Evolutionary conservation across 2,888 invertebrate species (phyloP).

Genomic region (Hirtodrosophila trivittata): DNA sequence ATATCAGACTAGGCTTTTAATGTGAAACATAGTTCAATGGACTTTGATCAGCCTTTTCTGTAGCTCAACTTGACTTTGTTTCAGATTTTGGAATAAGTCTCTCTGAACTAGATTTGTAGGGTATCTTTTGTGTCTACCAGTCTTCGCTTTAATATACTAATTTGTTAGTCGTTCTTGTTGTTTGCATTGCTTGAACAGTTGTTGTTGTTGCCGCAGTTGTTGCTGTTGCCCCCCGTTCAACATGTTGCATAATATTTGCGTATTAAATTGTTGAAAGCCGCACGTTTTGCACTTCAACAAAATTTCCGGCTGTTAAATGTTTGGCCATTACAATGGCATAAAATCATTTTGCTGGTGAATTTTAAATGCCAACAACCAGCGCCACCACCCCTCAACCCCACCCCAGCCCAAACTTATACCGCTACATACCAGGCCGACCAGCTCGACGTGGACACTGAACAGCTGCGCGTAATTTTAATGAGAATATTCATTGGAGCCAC

Average conservation of each 20-base stretch:
- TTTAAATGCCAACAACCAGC: conserved; percentile 42
- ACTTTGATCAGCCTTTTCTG: no score
- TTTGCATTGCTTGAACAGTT: conserved; percentile 8
- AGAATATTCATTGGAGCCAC: conserved; percentile 71
- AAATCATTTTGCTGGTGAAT: conserved; percentile 66
- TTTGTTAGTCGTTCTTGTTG: not conserved
- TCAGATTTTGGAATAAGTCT: no score
- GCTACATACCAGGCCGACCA: not conserved
- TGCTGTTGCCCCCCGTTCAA: conserved; percentile 4
- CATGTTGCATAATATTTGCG: conserved; percentile 57
- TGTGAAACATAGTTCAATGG: no score
- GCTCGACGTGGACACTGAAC: conserved; percentile 40
- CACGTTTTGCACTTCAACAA: conserved; percentile 71
- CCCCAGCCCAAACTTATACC: not conserved
- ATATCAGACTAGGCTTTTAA: no score
- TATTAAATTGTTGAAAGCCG: conserved; percentile 45
- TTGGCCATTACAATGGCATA: conserved; percentile 69
- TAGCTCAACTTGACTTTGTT: no score
- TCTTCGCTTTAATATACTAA: no score
- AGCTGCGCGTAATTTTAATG: conserved; percentile 71
- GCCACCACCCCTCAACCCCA: not conserved
- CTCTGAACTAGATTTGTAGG: no score
- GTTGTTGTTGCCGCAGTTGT: not conserved
- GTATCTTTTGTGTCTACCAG: no score
- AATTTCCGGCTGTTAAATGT: conserved; percentile 67